Conservation (phyloP, 2,888 invertebrate genomes). For the Encarsia formosa region DNA sequence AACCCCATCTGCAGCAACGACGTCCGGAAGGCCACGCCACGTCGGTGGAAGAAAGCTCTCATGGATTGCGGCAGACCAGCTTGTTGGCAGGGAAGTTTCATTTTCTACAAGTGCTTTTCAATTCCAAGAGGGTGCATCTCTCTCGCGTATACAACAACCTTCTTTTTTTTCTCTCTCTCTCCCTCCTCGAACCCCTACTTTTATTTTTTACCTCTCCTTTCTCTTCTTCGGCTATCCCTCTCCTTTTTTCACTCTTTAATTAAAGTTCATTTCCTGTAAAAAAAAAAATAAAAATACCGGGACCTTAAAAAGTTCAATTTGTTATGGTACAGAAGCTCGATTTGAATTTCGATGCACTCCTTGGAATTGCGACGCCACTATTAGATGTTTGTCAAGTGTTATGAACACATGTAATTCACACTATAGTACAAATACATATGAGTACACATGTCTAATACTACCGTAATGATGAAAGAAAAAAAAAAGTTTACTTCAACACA, state of each 20-base stretch:
- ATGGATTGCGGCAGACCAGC: constrained; percentile 51
- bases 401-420: constrained; percentile 30
- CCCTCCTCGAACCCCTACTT: background rate
- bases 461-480: too few species aligned
- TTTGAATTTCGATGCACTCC: constrained; percentile 40
- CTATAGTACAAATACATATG: too few species aligned
- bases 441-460: too few species aligned
- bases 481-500: too few species aligned
- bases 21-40: constrained; percentile 46
- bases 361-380: constrained; percentile 46
- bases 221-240: background rate
- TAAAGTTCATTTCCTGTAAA: constrained; percentile 14
- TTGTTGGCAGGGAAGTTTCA: constrained; percentile 53
- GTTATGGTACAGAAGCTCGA: background rate
- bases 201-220: background rate
- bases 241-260: constrained; percentile 14
- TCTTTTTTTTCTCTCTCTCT: constrained; percentile 1
- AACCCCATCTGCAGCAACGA: constrained; percentile 48
- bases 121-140: constrained; percentile 49
- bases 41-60: constrained; percentile 46
- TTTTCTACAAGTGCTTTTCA: constrained; percentile 51
- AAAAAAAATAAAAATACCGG: too few species aligned
- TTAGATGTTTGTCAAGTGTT: constrained; percentile 47
- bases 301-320: too few species aligned
- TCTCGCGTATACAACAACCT: constrained; percentile 11